These are phyloP conservation scores for Indicator maculatus DNA, from an alignment of 2,113 vertebrate genomes.

Conservation along the genomic window DNA sequence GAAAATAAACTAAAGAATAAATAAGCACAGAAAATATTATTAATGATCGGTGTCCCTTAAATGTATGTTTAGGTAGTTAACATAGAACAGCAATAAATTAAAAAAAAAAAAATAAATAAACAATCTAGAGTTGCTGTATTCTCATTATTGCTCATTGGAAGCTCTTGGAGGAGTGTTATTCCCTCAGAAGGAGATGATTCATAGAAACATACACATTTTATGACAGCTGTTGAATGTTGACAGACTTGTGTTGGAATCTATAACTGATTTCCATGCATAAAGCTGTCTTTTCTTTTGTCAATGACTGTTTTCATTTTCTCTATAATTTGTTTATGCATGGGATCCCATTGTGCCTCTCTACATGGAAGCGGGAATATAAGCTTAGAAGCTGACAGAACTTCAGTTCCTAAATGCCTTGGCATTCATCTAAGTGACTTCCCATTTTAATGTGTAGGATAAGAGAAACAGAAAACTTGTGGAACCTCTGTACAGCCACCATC, in stretches of 20 bases:
- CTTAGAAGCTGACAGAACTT: neutral
- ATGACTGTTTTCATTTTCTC: neutral
- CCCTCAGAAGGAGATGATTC: neutral
- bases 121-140: neutral
- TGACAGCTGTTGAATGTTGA: neutral
- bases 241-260: neutral
- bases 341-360: neutral
- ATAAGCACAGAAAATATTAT: neutral
- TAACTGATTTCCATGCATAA: neutral
- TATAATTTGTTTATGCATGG: rapidly evolving
- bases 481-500: neutral
- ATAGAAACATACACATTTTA: neutral
- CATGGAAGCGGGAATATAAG: neutral
- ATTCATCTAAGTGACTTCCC: neutral
- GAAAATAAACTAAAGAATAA: neutral
- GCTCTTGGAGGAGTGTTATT: neutral
- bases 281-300: neutral
- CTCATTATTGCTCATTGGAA: neutral
- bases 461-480: neutral
- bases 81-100: neutral
- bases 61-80: neutral
- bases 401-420: neutral
- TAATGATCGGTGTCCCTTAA: neutral
- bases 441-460: neutral
- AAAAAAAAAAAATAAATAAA: neutral